Evolutionary conservation across 1,140 invertebrate genomes (phyloP).

Genomic region (fruit fly (Drosophila melanogaster)): DNA sequence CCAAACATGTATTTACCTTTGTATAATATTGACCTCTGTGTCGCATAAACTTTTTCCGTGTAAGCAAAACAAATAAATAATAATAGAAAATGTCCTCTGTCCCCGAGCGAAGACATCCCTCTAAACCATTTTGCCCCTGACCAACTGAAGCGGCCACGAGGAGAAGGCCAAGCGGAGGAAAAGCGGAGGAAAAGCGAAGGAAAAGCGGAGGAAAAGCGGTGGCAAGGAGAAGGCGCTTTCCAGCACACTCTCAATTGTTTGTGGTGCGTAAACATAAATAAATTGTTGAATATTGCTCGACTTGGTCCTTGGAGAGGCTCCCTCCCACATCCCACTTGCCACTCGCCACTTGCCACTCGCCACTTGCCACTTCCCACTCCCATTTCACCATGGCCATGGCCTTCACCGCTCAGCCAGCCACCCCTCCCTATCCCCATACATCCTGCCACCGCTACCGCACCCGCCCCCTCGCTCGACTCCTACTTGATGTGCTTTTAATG

Average conservation of each 20-base stretch:
- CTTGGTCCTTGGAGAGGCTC: conserved; percentile 36
- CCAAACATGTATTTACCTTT: conserved; percentile 26
- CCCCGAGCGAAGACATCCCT: conserved; percentile 21
- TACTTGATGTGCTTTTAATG: conserved; percentile 57
- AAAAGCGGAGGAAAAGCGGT: not conserved
- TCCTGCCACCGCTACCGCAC: not conserved
- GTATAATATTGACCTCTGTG: conserved; percentile 23
- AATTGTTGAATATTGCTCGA: conserved; percentile 60
- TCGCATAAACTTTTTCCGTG: conserved; percentile 12
- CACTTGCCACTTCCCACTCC: not conserved
- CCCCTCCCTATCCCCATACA: not conserved
- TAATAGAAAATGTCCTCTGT: conserved; percentile 39
- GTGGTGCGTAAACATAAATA: conserved; percentile 60
- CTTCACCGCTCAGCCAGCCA: conserved; percentile 1
- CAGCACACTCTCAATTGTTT: conserved; percentile 46
- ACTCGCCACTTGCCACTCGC: not conserved
- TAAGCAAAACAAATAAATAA: conserved; percentile 40
- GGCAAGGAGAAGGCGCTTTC: conserved; percentile 9
- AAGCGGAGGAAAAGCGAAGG: not conserved
- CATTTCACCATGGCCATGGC: conserved; percentile 33
- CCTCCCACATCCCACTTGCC: not conserved
- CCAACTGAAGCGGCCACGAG: conserved; percentile 2
- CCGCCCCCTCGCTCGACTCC: conserved; percentile 2
- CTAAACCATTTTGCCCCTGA: conserved; percentile 30
- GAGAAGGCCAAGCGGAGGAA: too few relatives aligned